phyloP scores from a whole-genome alignment of 53 echinoderm and acorn worm species.

The Mesocentrotus franciscanus region DNA sequence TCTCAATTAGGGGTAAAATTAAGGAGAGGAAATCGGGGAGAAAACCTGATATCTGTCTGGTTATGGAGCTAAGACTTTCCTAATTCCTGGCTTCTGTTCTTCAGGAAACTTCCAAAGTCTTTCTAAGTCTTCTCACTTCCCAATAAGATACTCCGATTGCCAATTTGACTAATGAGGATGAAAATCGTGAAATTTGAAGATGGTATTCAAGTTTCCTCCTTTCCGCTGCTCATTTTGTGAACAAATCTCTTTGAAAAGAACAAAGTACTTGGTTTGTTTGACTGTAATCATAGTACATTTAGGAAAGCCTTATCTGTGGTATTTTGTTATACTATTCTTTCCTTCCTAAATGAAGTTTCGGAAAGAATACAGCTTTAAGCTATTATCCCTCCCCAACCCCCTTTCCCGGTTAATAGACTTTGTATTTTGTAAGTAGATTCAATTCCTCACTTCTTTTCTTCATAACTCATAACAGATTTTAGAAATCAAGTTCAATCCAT shows the following conservation, averaged over 20 bases:
- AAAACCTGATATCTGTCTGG: slow-evolving; percentile 53
- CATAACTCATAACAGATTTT: no score
- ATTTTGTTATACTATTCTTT: no score
- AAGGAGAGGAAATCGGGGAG: slow-evolving; percentile 45
- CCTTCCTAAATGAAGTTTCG: no score
- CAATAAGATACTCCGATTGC: slow-evolving; percentile 53
- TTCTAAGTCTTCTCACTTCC: slow-evolving; percentile 18
- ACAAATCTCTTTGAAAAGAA: neutral
- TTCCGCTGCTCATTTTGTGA: neutral
- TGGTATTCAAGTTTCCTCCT: neutral
- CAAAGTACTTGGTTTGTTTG: neutral
- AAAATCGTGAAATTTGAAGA: slow-evolving; percentile 24
- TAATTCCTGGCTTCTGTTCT: slow-evolving; percentile 25
- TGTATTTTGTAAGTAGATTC: no score
- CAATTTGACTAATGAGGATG: slow-evolving; percentile 49
- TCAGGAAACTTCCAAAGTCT: slow-evolving; percentile 43
- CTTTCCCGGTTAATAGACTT: no score
- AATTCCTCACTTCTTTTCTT: no score
- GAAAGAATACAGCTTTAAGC: no score
- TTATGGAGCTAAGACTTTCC: slow-evolving; percentile 43
- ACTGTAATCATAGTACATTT: neutral
- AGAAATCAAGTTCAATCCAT: no score
- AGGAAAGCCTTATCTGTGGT: neutral
- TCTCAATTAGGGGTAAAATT: slow-evolving; percentile 39
- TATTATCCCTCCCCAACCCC: no score